These are phyloP conservation scores for Tetheella fluctuosa DNA, from an alignment of 2,888 invertebrate genomes.

Conservation along the genomic window DNA sequence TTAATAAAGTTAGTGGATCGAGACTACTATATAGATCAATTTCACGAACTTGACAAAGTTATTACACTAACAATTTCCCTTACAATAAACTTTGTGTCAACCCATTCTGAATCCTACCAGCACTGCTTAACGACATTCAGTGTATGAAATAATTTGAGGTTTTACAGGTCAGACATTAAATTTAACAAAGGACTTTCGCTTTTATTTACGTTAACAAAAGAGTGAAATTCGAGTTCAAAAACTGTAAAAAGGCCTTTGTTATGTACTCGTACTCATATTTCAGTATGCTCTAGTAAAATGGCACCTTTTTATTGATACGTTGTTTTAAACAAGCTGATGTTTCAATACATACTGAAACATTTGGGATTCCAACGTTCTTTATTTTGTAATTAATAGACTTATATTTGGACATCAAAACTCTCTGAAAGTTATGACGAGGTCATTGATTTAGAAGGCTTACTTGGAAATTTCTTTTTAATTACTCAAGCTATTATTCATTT, in stretches of 20 bases:
- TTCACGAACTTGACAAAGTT: neutral
- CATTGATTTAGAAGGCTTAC: no score
- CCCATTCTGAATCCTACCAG: no score
- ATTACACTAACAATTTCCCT: neutral
- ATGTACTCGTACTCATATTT: neutral
- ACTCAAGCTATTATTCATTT: no score
- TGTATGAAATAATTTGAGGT: conserved; percentile 10
- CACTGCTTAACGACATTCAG: no score
- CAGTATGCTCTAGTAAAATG: neutral
- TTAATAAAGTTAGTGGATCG: neutral
- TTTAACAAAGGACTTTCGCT: neutral
- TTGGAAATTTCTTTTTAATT: no score
- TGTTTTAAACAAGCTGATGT: neutral
- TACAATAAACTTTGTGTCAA: no score
- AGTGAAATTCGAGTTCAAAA: neutral
- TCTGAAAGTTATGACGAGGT: no score
- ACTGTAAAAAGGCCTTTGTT: neutral
- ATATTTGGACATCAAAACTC: no score
- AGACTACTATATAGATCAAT: neutral
- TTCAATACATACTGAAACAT: neutral
- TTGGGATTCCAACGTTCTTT: neutral
- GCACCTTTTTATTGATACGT: neutral
- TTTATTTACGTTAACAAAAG: neutral
- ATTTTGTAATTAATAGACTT: no score
- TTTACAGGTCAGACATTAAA: neutral